phyloP scores from a whole-genome alignment of 2,797 vertebrate species.

The Lemur catta region DNA sequence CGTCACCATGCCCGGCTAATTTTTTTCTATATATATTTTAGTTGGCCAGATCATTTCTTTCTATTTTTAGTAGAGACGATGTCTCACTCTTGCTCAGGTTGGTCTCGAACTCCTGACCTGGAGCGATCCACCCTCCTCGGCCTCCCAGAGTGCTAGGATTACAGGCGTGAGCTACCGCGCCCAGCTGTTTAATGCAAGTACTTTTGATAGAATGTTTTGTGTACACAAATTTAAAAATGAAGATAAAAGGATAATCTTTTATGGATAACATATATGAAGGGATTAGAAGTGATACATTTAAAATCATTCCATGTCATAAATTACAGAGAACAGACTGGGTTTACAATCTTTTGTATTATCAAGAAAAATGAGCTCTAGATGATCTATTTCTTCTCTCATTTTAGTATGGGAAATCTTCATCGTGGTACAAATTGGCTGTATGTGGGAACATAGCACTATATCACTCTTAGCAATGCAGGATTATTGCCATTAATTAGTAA shows the following conservation, averaged over 20 bases:
- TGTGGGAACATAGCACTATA: background rate
- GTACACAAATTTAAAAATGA: background rate
- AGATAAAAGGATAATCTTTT: background rate
- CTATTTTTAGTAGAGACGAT: too few species aligned
- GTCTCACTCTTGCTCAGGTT: too few species aligned
- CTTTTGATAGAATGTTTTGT: background rate
- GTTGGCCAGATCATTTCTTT: too few species aligned
- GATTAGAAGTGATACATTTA: background rate
- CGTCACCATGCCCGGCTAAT: too few species aligned
- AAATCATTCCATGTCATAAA: background rate
- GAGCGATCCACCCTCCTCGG: too few species aligned
- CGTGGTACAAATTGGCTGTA: background rate
- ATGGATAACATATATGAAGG: background rate
- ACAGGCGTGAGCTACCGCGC: too few species aligned
- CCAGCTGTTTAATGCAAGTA: background rate
- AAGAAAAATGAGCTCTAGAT: background rate
- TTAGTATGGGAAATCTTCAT: background rate
- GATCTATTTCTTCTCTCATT: background rate
- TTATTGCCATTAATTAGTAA: background rate
- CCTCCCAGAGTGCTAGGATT: too few species aligned
- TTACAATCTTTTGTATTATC: background rate
- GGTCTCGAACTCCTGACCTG: too few species aligned
- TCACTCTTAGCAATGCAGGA: background rate
- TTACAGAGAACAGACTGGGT: background rate
- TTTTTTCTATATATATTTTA: too few species aligned